phyloP scores from a whole-genome alignment of 1,140 invertebrate species.

The Caenorhabditis latens region DNA sequence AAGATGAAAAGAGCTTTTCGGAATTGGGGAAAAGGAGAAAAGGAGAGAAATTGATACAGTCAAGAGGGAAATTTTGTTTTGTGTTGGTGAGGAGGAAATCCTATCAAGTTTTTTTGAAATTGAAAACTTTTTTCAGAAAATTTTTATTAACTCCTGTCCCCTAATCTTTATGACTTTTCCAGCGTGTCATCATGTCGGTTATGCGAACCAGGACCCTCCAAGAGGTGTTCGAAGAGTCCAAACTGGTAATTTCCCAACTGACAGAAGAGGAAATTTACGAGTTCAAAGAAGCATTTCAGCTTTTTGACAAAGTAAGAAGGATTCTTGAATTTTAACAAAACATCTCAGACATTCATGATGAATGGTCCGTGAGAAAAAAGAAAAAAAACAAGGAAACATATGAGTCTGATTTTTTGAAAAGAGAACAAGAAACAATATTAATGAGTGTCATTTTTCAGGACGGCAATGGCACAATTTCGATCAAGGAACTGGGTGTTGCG shows the following conservation, averaged over 20 bases:
- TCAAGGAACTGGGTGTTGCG: constrained; percentile 98
- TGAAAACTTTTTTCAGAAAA: no score
- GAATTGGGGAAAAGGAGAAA: background rate
- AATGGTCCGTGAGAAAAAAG: background rate
- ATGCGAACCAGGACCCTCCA: constrained; percentile 48
- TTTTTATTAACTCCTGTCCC: no score
- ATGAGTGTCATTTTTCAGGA: constrained; percentile 81
- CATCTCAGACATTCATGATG: no score
- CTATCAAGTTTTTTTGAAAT: background rate
- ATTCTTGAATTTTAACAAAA: background rate
- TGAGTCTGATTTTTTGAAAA: background rate
- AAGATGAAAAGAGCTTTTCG: constrained; percentile 22
- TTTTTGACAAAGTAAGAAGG: background rate
- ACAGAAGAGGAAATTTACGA: constrained; percentile 80
- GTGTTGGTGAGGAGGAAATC: no score
- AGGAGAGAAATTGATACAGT: constrained; percentile 44
- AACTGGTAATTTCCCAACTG: constrained; percentile 62
- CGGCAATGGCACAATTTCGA: constrained; percentile 97
- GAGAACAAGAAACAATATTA: background rate
- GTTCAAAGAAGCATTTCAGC: constrained; percentile 88
- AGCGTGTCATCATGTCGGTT: constrained; percentile 45
- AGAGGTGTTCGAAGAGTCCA: constrained; percentile 55
- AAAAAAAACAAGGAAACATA: no score
- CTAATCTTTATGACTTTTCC: background rate
- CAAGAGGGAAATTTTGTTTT: background rate